Evolutionary conservation across 2,888 invertebrate species (phyloP), one percentile per base, ranked within the genome.

Genomic region (Lepas anatifera): DNA sequence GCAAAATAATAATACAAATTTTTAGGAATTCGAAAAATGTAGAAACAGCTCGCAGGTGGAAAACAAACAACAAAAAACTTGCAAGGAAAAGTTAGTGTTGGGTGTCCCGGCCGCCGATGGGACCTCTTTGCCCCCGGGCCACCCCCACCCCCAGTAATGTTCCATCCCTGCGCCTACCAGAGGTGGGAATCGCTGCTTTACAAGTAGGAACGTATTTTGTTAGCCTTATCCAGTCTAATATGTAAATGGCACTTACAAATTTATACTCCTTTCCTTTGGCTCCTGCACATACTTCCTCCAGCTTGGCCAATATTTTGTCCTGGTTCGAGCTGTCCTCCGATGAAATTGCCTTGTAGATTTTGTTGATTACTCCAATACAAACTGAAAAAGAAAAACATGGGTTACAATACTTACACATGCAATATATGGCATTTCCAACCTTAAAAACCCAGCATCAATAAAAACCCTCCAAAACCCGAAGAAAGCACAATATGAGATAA

Each of bases 341-440:
- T 6, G 66, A 39, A 1, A 66, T 22, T 4, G 39, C 39, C 27
- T 66, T 39, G 25, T 66, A 66, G 7, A 66, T 66, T 18, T 66
- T 66, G 25, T 66, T 66, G 22, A 66, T 10, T 18, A 66, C 66
- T 25, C 66, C 66, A 66, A 66, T 25, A 39, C 73, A 73, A 3
- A 73, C 73, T 73, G 71, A 16, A 71, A 69, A 22, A 58, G 18
- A 68, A 69, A 13, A 25, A 67, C n/a, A n/a, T n/a, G n/a, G n/a
- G n/a, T n/a, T n/a, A n/a, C n/a, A n/a, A n/a, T n/a, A n/a, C n/a
- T n/a, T n/a, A n/a, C n/a, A n/a, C n/a, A n/a, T n/a, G n/a, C n/a
- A n/a, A n/a, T n/a, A n/a, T n/a, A n/a, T n/a, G n/a, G n/a, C n/a
- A n/a, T n/a, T n/a, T n/a, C n/a, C n/a, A n/a, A n/a, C n/a, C n/a